These are phyloP conservation scores for Drosophila albomicans DNA, from an alignment of 1,140 invertebrate genomes.

Conservation along the genomic window DNA sequence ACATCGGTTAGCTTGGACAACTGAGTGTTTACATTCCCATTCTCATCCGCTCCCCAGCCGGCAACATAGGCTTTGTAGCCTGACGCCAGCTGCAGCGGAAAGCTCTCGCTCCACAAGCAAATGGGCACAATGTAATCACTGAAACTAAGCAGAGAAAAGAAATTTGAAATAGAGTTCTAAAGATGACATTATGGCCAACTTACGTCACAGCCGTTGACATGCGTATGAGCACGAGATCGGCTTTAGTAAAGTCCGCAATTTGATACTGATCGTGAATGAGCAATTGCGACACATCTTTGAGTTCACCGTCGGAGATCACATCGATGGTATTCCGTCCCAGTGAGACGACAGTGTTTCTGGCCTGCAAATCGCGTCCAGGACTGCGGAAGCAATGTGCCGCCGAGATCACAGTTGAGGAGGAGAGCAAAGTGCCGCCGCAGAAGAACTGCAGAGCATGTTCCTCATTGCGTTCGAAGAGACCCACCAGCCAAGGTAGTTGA, in stretches of 20 bases:
- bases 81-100: conserved; percentile 35
- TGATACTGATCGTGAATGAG: conserved; percentile 85
- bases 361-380: conserved; percentile 53
- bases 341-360: conserved; percentile 67
- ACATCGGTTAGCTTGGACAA: conserved; percentile 86
- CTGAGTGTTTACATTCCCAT: conserved; percentile 84
- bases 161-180: not conserved
- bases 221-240: conserved; percentile 86
- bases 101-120: conserved; percentile 86
- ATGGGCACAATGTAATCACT: conserved; percentile 85
- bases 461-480: conserved; percentile 85
- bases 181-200: not conserved
- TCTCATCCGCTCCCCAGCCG: conserved; percentile 87
- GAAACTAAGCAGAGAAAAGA: conserved; percentile 57
- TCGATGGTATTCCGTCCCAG: conserved; percentile 84
- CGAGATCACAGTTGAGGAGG: conserved; percentile 86
- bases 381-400: conserved; percentile 84
- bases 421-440: conserved; percentile 86
- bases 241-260: conserved; percentile 70
- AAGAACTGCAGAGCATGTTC: conserved; percentile 52
- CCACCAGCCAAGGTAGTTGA: conserved; percentile 90
- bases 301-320: conserved; percentile 69
- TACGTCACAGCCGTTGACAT: conserved; percentile 72
- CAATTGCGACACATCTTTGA: conserved; percentile 75
- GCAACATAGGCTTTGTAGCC: conserved; percentile 82